Evolutionary conservation across 2,888 invertebrate genomes (phyloP), one percentile per base, ranked within the genome.

Genomic region (Lathronympha strigana): DNA sequence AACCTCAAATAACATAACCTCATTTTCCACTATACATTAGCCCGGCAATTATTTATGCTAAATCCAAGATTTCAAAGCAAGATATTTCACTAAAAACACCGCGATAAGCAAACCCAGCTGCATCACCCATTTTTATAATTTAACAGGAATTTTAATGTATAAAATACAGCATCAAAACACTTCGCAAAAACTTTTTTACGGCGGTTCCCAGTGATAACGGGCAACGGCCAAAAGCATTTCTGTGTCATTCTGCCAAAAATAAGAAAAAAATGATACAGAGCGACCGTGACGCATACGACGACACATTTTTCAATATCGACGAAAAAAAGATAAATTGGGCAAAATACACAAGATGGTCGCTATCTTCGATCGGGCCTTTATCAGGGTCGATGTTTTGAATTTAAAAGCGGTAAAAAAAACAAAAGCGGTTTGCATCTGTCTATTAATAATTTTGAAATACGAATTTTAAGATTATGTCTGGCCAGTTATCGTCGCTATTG

Each of bases 191-290:
- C 75, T 78, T 83, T 84, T 84, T 81, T 75, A 60, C 38, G 61
- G 76, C 74, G 80, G 78, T 80, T 79, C 78, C 76, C 77, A 74
- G 73, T 82, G 91, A 90, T 91, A 91, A 89, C 84, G 79, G 79
- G 71, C 82, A 84, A 81, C 84, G 79, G 81, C 82, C 88, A 90
- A 90, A 86, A 92, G 92, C 92, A 86, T 92, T 91, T 90, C 89
- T 85, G 90, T 92, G 92, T 92, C 84, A 77, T 77, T 78, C 77
- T 73, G 73, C 72, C 69, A 70, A 68, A 75, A 76, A 78, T 79
- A 79, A 83, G 80, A 80, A 70, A 55, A 79, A 80, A 81, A 79
- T 43, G 77, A 81, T 75, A 76, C 76, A 77, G 72, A 58, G 68
- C 71, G 76, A 77, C 82, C 81, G 83, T 85, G 84, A 86, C 84